Conservation (phyloP, 30 jellyfish, hydroid and myxozoan genomes). For the Euphysa ruthae region DNA sequence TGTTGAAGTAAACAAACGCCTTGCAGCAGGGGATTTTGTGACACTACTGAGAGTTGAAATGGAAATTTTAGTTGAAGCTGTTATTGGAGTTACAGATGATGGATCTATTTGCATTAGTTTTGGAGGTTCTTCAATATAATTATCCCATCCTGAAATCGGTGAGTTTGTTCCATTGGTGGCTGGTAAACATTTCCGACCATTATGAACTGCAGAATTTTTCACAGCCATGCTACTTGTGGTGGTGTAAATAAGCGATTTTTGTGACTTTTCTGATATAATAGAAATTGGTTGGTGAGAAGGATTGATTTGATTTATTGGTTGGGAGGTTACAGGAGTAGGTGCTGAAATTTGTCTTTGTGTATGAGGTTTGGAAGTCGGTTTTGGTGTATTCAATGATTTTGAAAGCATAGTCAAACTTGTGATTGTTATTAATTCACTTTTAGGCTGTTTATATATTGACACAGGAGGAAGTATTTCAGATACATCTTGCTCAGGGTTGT, state of each 20-base stretch:
- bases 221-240: not conserved
- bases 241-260: not conserved
- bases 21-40: slow-evolving; percentile 34
- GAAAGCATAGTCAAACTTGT: not conserved
- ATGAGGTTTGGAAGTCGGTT: not conserved
- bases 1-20: slow-evolving; percentile 40
- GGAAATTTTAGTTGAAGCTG: not conserved
- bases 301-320: not conserved
- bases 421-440: not conserved
- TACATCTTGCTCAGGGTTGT: slow-evolving; percentile 86
- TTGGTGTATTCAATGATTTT: slow-evolving; percentile 15
- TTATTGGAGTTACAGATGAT: not conserved
- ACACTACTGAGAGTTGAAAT: slow-evolving; percentile 1
- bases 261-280: not conserved
- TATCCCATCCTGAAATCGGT: not conserved
- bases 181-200: slow-evolving; percentile 40
- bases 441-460: slow-evolving; percentile 6
- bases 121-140: slow-evolving; percentile 4
- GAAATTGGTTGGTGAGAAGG: not conserved
- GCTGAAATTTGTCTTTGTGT: slow-evolving; percentile 16
- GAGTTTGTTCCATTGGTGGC: not conserved
- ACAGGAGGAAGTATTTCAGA: slow-evolving; percentile 76
- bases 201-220: not conserved
- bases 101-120: not conserved
- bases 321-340: slow-evolving; percentile 1